Conservation (phyloP, 2,888 invertebrate species). For the Lochmaea crataegi region DNA sequence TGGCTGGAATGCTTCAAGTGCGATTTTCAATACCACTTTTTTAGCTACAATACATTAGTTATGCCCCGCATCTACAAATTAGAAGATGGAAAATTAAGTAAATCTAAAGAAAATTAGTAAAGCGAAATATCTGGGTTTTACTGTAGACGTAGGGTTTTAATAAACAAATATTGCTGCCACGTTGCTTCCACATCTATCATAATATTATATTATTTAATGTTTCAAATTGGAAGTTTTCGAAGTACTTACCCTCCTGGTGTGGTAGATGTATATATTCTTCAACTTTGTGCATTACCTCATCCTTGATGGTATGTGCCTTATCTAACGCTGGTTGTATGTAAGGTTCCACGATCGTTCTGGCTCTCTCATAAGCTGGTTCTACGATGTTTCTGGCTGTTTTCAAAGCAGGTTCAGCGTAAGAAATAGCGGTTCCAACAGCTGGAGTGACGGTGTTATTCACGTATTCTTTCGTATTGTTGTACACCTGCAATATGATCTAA, state of each 20-base stretch:
- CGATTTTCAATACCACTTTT: too few species aligned
- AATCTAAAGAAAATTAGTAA: too few species aligned
- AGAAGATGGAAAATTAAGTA: too few species aligned
- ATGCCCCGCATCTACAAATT: too few species aligned
- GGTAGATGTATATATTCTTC: slow-evolving; percentile 54
- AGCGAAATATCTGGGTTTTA: too few species aligned
- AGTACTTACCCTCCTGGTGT: slow-evolving; percentile 37
- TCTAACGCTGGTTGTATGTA: slow-evolving; percentile 55
- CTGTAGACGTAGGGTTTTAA: too few species aligned
- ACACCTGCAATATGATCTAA: slow-evolving; percentile 63
- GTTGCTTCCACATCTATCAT: too few species aligned
- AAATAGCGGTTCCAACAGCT: slow-evolving; percentile 52
- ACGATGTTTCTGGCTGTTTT: slow-evolving; percentile 54
- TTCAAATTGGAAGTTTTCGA: background rate
- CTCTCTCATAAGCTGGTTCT: slow-evolving; percentile 54
- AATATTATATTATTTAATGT: too few species aligned
- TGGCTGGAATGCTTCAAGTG: too few species aligned
- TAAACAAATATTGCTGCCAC: too few species aligned
- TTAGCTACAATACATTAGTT: too few species aligned
- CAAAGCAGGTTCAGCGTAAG: slow-evolving; percentile 57
- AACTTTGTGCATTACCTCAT: slow-evolving; percentile 57
- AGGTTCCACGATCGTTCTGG: slow-evolving; percentile 53
- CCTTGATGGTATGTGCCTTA: slow-evolving; percentile 54
- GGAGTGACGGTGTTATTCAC: slow-evolving; percentile 56
- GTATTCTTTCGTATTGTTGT: slow-evolving; percentile 63